Evolutionary conservation across 2,888 invertebrate species (phyloP).

Genomic region (Drosophila picticornis): DNA sequence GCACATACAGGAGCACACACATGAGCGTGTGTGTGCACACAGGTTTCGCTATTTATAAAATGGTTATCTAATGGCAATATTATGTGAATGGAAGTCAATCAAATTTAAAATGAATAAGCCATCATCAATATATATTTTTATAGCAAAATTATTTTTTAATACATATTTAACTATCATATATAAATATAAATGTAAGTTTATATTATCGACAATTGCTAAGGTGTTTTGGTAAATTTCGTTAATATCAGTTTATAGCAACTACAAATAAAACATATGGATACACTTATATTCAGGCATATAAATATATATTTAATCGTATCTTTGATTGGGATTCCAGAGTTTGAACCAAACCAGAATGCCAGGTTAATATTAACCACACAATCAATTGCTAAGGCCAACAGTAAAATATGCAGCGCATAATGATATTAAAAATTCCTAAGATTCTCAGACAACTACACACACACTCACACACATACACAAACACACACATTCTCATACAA

Average conservation of each 20-base stretch:
- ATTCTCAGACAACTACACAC: constrained; percentile 43
- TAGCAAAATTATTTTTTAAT: not conserved
- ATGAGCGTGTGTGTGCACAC: constrained; percentile 23
- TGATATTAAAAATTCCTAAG: constrained; percentile 63
- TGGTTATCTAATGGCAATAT: constrained; percentile 39
- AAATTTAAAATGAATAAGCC: constrained; percentile 7
- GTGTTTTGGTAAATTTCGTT: not conserved
- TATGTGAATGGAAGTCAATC: constrained; percentile 21
- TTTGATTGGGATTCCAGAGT: constrained; percentile 3
- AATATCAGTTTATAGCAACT: not conserved
- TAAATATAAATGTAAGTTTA: not conserved
- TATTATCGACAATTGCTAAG: not conserved
- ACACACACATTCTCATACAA: not conserved
- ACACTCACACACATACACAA: not conserved
- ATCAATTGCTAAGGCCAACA: constrained; percentile 22
- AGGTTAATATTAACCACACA: not conserved
- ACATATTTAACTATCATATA: not conserved
- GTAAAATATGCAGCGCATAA: constrained; percentile 54
- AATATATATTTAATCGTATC: not conserved
- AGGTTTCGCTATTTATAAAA: constrained; percentile 36
- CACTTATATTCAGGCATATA: not conserved
- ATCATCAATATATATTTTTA: constrained; percentile 35
- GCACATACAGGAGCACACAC: constrained; percentile 3
- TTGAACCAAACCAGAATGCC: not conserved
- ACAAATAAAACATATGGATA: constrained; percentile 17